Evolutionary conservation across 2,797 vertebrate species (phyloP).

Genomic region (Rhinoraja longicauda): DNA sequence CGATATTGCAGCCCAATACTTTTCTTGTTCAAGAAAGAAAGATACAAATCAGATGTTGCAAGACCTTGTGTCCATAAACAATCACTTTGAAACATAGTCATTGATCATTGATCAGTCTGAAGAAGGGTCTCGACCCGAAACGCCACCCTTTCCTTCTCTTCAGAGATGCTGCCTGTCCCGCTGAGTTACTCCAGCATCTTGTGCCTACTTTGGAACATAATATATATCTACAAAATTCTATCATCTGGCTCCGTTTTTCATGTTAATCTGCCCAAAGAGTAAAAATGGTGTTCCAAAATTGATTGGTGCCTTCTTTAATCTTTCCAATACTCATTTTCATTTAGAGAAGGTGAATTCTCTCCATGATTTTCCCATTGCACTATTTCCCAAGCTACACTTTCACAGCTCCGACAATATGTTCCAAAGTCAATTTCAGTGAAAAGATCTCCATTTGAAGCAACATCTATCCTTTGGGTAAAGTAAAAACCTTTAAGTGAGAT

Average conservation of each 20-base stretch:
- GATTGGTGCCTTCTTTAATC: neutral
- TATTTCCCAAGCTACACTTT: neutral
- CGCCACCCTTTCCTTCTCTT: no score
- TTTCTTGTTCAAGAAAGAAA: neutral
- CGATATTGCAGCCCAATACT: neutral
- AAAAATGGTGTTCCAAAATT: neutral
- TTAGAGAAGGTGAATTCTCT: neutral
- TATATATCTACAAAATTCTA: neutral
- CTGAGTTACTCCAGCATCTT: no score
- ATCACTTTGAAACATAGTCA: neutral
- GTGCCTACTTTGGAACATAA: no score
- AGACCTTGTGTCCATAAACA: neutral
- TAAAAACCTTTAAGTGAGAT: neutral
- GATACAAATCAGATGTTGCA: neutral
- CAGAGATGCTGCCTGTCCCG: no score
- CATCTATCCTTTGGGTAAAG: neutral
- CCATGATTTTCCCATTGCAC: neutral
- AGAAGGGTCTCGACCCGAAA: no score
- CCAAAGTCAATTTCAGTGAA: neutral
- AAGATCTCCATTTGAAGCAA: neutral
- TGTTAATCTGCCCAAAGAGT: neutral
- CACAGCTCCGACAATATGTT: neutral
- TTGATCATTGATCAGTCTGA: neutral
- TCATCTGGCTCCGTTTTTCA: neutral
- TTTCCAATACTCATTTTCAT: neutral